These are phyloP conservation scores for Protodeltote pygarga DNA, from an alignment of 2,888 invertebrate species.

Conservation along the genomic window DNA sequence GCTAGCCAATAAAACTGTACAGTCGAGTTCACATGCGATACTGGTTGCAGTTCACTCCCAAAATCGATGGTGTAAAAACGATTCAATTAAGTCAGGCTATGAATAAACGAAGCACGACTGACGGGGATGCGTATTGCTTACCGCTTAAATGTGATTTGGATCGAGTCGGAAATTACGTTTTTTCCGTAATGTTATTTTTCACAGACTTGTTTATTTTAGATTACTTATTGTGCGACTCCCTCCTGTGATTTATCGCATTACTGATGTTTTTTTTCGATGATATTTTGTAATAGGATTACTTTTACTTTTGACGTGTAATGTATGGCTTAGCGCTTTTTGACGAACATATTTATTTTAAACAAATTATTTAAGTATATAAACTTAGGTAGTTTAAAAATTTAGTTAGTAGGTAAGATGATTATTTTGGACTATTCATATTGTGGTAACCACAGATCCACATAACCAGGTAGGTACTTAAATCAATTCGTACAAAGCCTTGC, in stretches of 20 bases:
- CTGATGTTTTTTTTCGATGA: slow-evolving; percentile 7
- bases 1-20: not conserved
- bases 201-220: slow-evolving; percentile 36
- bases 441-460: no score
- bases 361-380: no score
- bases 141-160: slow-evolving; percentile 48
- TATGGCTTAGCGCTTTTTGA: no score
- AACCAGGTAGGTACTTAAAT: no score
- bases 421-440: no score
- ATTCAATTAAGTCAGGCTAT: slow-evolving; percentile 44
- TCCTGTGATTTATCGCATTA: slow-evolving; percentile 12
- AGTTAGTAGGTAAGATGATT: no score
- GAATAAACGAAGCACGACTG: slow-evolving; percentile 34
- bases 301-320: no score
- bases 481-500: no score
- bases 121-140: slow-evolving; percentile 44
- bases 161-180: slow-evolving; percentile 54
- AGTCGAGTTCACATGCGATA: slow-evolving; percentile 4
- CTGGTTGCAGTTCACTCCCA: slow-evolving; percentile 6
- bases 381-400: no score
- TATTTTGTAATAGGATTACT: not conserved
- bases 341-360: no score
- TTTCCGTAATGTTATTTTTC: slow-evolving; percentile 48
- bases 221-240: slow-evolving; percentile 28
- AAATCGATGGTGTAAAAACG: slow-evolving; percentile 37